Conservation (phyloP, 1,140 invertebrate species). For the Choristoneura fumiferana region DNA sequence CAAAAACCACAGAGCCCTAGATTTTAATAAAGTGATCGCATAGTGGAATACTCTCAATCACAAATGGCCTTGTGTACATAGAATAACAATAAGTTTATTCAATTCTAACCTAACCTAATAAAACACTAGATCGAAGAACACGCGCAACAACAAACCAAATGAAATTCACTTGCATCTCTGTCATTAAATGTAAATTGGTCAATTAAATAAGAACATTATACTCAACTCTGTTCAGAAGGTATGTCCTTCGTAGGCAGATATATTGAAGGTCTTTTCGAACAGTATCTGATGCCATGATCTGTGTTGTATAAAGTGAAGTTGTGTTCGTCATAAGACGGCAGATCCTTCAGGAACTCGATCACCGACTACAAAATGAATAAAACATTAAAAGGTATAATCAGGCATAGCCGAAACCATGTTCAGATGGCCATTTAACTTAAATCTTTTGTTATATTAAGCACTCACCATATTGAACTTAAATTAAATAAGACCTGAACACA, state of each 20-base stretch:
- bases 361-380: constrained; percentile 80
- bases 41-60: too few relatives aligned
- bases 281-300: constrained; percentile 89
- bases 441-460: background rate
- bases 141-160: too few relatives aligned
- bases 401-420: constrained; percentile 28
- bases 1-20: too few relatives aligned
- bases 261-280: constrained; percentile 91
- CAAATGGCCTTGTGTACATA: too few relatives aligned
- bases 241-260: constrained; percentile 94
- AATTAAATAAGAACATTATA: constrained; percentile 38
- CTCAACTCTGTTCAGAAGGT: constrained; percentile 91
- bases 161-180: too few relatives aligned
- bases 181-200: too few relatives aligned
- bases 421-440: background rate
- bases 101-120: too few relatives aligned
- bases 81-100: too few relatives aligned
- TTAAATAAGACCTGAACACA: constrained; percentile 26
- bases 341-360: constrained; percentile 93
- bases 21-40: too few relatives aligned
- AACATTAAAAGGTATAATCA: constrained; percentile 27
- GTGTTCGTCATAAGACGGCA: constrained; percentile 93
- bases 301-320: constrained; percentile 95
- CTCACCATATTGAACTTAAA: constrained; percentile 51
- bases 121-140: too few relatives aligned